A percentile compares a stretch with the other conserved stretches of the same genome.
These are phyloP conservation scores for Mormyrus hasselquistii DNA, from an alignment of 2,797 vertebrate species.

Conservation along the genomic window DNA sequence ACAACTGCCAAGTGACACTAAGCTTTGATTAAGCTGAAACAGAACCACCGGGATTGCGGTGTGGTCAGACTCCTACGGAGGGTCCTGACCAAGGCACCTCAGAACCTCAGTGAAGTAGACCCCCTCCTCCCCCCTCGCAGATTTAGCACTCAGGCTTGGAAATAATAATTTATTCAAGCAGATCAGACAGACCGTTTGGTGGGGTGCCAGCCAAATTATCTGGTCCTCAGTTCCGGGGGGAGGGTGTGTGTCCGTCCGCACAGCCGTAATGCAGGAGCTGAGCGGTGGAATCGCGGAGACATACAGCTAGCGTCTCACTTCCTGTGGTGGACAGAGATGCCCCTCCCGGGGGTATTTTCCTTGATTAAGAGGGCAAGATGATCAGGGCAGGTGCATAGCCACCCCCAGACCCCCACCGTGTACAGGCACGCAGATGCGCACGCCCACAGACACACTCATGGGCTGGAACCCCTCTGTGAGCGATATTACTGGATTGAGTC, in stretches of 20 bases:
- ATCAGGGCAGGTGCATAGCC: neutral
- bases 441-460: neutral
- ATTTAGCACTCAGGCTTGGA: neutral
- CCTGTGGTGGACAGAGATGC: neutral
- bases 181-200: slow-evolving; percentile 6
- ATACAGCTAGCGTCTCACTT: neutral
- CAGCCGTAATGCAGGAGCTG: neutral
- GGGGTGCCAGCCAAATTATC: slow-evolving; percentile 11
- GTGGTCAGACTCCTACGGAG: neutral
- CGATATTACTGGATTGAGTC: slow-evolving; percentile 52
- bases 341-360: neutral
- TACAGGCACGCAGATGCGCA: neutral
- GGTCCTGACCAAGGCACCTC: neutral
- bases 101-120: neutral
- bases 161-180: slow-evolving; percentile 1
- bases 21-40: neutral
- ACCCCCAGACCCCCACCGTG: slow-evolving; percentile 9
- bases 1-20: neutral
- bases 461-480: slow-evolving; percentile 33
- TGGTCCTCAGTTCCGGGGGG: neutral
- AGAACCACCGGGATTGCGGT: neutral
- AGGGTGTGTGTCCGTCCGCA: neutral
- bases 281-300: neutral
- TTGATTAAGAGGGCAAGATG: neutral
- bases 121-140: neutral